Evolutionary conservation across 1,140 invertebrate species (phyloP).

Genomic region (Zaprionus kolodkinae): DNA sequence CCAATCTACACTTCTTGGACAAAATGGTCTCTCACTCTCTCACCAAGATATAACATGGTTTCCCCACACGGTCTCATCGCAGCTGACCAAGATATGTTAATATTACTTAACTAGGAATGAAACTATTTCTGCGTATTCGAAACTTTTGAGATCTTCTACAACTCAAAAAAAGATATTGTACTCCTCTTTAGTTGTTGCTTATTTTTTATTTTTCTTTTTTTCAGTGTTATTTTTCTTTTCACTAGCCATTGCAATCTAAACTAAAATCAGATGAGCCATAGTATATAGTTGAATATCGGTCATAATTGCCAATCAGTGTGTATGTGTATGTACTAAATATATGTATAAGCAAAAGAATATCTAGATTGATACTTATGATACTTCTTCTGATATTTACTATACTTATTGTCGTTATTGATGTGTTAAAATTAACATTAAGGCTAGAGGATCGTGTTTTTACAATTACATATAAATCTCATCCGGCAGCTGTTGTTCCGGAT

Average conservation of each 20-base stretch:
- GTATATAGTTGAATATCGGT: conserved; percentile 37
- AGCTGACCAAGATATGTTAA: conserved; percentile 33
- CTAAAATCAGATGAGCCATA: conserved; percentile 11
- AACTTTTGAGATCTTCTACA: conserved; percentile 25
- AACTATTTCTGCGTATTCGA: conserved; percentile 1
- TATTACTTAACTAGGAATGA: background rate
- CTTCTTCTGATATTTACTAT: conserved; percentile 68
- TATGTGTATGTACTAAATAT: conserved; percentile 38
- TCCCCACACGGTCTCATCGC: conserved; percentile 58
- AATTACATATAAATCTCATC: conserved; percentile 63
- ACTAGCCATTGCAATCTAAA: background rate
- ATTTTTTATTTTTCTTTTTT: conserved; percentile 16
- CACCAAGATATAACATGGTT: conserved; percentile 53
- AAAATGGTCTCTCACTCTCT: conserved; percentile 5
- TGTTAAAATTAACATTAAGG: conserved; percentile 62
- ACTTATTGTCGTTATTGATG: conserved; percentile 72
- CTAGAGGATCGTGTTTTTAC: conserved; percentile 28
- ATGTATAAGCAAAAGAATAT: conserved; percentile 59
- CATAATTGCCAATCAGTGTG: conserved; percentile 36
- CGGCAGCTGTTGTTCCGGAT: conserved; percentile 52
- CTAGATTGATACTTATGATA: conserved; percentile 68
- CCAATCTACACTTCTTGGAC: background rate
- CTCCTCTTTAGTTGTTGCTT: background rate
- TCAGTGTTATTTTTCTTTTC: background rate
- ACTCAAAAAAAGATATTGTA: conserved; percentile 22